Evolutionary conservation across 1,140 invertebrate genomes (phyloP).

Genomic region (Pinna nobilis): DNA sequence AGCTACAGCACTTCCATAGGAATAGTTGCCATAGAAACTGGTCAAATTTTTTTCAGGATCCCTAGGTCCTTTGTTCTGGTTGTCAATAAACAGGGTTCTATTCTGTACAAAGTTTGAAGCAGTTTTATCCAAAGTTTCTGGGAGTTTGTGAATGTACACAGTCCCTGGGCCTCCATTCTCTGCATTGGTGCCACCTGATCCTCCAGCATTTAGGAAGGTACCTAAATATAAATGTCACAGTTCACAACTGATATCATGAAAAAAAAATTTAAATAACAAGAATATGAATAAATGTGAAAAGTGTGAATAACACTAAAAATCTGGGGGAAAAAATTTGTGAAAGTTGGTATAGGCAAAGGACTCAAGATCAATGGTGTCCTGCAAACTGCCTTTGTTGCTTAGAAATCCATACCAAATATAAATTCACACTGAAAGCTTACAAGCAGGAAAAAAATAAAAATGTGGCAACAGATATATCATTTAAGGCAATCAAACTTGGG

Average conservation of each 20-base stretch:
- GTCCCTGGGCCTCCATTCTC: constrained; percentile 65
- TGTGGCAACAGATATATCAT: too few species aligned
- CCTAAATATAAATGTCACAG: constrained; percentile 36
- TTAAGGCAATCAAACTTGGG: background rate
- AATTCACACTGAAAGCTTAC: too few species aligned
- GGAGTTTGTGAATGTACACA: constrained; percentile 59
- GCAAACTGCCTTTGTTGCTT: too few species aligned
- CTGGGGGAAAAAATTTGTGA: too few species aligned
- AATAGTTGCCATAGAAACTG: constrained; percentile 39
- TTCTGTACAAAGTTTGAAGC: constrained; percentile 44
- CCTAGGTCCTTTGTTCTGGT: constrained; percentile 41
- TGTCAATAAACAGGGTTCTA: constrained; percentile 58
- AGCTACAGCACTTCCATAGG: constrained; percentile 48
- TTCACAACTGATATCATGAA: too few species aligned
- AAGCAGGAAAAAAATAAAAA: too few species aligned
- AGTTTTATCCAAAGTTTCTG: constrained; percentile 10
- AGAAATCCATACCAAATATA: too few species aligned
- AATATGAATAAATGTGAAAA: too few species aligned
- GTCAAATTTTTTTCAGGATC: constrained; percentile 51
- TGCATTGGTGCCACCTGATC: constrained; percentile 43
- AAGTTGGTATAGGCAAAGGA: too few species aligned
- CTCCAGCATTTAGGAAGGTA: constrained; percentile 53
- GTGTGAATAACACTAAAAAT: too few species aligned
- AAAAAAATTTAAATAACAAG: too few species aligned
- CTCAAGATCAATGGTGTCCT: too few species aligned